phyloP scores from a whole-genome alignment of 53 echinoderm and acorn worm species.

The Arbacia lixula region DNA sequence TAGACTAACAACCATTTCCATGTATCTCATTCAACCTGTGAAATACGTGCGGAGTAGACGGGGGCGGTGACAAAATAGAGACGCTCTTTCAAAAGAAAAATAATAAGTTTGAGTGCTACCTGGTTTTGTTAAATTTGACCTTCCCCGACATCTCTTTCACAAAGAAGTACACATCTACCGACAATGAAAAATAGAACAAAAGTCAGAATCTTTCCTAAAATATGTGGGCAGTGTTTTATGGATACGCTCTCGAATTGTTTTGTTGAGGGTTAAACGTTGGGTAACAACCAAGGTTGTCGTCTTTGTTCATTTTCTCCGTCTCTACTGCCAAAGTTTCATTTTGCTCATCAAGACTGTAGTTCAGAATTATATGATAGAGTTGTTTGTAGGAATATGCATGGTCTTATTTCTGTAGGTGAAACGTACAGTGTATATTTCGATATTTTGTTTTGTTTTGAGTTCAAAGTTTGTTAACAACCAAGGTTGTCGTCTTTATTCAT shows the following conservation, averaged over 20 bases:
- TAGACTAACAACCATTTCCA: background rate
- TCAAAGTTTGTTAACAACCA: background rate
- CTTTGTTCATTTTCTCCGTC: background rate
- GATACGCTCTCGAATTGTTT: background rate
- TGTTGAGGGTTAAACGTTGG: background rate
- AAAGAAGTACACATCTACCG: slow-evolving; percentile 17
- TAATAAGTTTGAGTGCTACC: slow-evolving; percentile 31
- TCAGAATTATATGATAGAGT: background rate
- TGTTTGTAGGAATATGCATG: no score
- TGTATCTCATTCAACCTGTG: background rate
- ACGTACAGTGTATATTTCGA: no score
- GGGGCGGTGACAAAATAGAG: slow-evolving; percentile 16
- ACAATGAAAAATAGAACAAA: background rate
- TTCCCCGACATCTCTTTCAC: slow-evolving; percentile 14
- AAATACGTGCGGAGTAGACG: slow-evolving; percentile 27
- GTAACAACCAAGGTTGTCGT: background rate
- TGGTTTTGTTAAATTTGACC: slow-evolving; percentile 17
- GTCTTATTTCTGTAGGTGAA: no score
- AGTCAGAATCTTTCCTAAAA: no score
- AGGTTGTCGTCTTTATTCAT: background rate
- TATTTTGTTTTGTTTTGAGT: background rate
- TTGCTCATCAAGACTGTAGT: background rate
- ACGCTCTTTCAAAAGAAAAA: slow-evolving; percentile 8
- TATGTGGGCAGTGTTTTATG: background rate
- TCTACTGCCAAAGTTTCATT: background rate